Evolutionary conservation across 2,888 invertebrate genomes (phyloP).

Genomic region (Lissocephala sabroskyi): DNA sequence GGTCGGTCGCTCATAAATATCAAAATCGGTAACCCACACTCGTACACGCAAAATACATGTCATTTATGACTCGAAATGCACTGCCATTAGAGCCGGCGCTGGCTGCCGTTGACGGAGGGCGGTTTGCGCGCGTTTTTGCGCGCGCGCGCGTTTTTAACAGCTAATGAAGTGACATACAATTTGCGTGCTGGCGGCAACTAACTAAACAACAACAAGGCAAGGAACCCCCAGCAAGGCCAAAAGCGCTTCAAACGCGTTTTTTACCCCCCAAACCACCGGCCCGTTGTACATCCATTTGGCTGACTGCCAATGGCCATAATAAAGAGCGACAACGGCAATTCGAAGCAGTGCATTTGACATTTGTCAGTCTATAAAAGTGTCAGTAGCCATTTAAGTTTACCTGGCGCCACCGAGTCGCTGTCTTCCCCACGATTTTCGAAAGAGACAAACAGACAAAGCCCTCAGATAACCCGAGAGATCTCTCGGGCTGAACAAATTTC

Average conservation of each 20-base stretch:
- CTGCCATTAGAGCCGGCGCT: constrained; percentile 1
- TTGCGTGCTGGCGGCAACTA: constrained; percentile 54
- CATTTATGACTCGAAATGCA: constrained; percentile 10
- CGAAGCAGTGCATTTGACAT: constrained; percentile 38
- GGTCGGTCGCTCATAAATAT: too few relatives aligned
- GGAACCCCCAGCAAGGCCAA: constrained; percentile 3
- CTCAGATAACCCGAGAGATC: neutral
- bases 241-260: too few relatives aligned
- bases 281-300: constrained; percentile 1
- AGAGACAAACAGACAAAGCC: neutral
- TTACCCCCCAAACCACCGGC: too few relatives aligned
- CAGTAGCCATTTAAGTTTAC: constrained; percentile 28
- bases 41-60: constrained; percentile 48
- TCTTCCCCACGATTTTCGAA: neutral
- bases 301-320: constrained; percentile 26
- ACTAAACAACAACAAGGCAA: neutral
- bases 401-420: neutral
- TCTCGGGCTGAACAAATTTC: constrained; percentile 11
- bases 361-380: constrained; percentile 62
- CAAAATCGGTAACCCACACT: too few relatives aligned
- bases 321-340: constrained; percentile 16
- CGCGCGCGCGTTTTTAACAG: constrained; percentile 7
- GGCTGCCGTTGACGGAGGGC: too few relatives aligned
- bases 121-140: constrained; percentile 24
- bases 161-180: constrained; percentile 68